Evolutionary conservation across 2,888 invertebrate species (phyloP), one percentile per base, ranked within the genome.

Genomic region (Diadromus collaris): DNA sequence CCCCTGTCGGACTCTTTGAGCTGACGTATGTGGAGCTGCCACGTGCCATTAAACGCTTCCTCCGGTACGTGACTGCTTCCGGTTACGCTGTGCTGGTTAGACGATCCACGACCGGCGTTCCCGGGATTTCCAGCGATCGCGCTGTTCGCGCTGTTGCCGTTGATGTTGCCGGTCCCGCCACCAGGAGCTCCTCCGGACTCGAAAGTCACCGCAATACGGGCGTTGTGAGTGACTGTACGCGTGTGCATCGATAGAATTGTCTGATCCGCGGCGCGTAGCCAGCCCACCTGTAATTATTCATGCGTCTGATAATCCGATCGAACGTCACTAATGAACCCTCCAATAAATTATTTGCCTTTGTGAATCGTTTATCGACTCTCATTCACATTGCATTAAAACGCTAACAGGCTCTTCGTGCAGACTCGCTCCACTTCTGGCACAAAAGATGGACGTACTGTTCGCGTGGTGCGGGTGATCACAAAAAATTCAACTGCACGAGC

Each of bases 191-290:
- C 83, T 69, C 87, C 87, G 72, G 96, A 95, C 90, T 97, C 97
- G 89, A 96, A 94, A 86, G 95, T 95, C 56, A 97, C 96, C 85
- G 95, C 94, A 89, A 97, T 95, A 63, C 97, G 93, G 2, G 95
- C 94, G 87, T 97, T 97, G 88, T 97, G 96, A 34, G 95, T 95
- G 9, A 97, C 96, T 6, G 97, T 95, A 83, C 95, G 94, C 81
- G 95, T 96, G 90, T 97, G 96, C 87, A 97, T 93, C 61, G 96
- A 96, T 72, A 97, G 92, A 48, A 97, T 95, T n/a, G 97, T 97
- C 91, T 97, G 97, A 91, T 97, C 97, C 89, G 97, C 97, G 10
- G 96, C 96, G 84, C 96, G 93, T 77, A 97, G 93, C 97, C 97
- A 97, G 56, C 97, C 97, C 75, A 97, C 96, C 97, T 97, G 92